These are phyloP conservation scores for Chlorospingus semifuscus DNA, from an alignment of 2,797 vertebrate genomes.

Conservation along the genomic window DNA sequence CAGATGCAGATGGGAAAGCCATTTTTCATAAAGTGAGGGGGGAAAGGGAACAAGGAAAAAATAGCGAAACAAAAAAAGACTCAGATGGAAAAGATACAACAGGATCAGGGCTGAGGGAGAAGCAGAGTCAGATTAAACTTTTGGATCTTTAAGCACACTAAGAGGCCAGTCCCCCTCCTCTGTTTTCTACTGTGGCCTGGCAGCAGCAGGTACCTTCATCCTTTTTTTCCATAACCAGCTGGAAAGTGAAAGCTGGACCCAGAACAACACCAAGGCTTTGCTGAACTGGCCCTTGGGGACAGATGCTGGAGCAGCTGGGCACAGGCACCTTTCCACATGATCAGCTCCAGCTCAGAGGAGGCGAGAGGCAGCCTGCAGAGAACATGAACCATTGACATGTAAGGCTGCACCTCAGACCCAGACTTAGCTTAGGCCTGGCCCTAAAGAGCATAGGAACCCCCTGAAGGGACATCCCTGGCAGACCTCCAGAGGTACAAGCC, in stretches of 20 bases:
- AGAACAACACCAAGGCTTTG: background rate
- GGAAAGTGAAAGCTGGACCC: background rate
- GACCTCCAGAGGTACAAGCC: background rate
- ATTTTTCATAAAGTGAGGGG: slow-evolving; percentile 67
- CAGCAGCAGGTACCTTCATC: background rate
- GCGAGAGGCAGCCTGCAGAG: background rate
- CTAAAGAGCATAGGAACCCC: background rate
- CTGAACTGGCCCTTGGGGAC: background rate
- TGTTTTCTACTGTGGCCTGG: background rate
- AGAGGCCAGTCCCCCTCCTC: background rate
- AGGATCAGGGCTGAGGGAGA: background rate
- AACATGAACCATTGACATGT: background rate
- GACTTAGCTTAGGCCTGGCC: background rate
- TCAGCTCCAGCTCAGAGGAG: background rate
- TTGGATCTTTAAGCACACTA: background rate
- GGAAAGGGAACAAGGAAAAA: background rate
- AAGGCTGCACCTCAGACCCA: background rate
- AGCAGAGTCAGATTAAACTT: background rate
- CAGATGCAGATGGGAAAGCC: slow-evolving; percentile 72
- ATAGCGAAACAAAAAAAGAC: background rate
- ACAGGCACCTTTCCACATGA: background rate
- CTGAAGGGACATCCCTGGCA: background rate
- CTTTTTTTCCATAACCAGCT: background rate
- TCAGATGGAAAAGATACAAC: slow-evolving; percentile 26
- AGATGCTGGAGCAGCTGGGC: background rate